Percentiles rank a stretch among this genome's conserved stretches.
These are phyloP conservation scores for Euzophera pinguis DNA, from an alignment of 2,888 invertebrate species.

Conservation along the genomic window DNA sequence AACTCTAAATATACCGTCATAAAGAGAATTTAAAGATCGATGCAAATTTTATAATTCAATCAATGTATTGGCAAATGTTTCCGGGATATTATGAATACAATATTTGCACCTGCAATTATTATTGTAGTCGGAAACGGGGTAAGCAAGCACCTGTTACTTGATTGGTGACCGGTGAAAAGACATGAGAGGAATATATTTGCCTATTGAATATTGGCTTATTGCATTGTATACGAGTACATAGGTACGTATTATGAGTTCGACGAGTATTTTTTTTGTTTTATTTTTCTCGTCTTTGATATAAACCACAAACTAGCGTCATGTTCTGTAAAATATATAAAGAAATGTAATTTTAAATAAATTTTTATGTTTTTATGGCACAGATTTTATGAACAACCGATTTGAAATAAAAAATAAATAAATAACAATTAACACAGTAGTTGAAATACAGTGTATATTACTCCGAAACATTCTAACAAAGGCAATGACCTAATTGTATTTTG, in stretches of 20 bases:
- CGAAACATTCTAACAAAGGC: neutral
- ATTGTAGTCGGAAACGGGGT: neutral
- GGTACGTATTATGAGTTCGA: too few species aligned
- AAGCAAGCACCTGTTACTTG: slow-evolving; percentile 5
- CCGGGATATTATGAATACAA: neutral
- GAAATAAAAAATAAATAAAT: neutral
- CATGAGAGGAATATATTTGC: neutral
- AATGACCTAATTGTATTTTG: slow-evolving; percentile 4
- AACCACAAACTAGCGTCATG: too few species aligned
- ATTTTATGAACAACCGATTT: too few species aligned
- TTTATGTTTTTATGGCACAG: too few species aligned
- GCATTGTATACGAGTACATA: too few species aligned
- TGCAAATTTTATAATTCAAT: neutral
- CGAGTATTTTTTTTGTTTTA: too few species aligned
- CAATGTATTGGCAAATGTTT: slow-evolving; percentile 4
- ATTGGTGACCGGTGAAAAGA: slow-evolving; percentile 1
- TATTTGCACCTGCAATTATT: slow-evolving; percentile 7
- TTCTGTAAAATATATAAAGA: too few species aligned
- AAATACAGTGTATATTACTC: neutral
- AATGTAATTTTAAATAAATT: too few species aligned
- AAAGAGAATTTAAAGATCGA: neutral
- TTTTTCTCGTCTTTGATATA: too few species aligned
- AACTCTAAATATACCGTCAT: neutral
- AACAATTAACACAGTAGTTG: neutral
- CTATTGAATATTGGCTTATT: too few species aligned